Evolutionary conservation across 2,797 vertebrate genomes (phyloP).

Genomic region (Tragelaphus oryx): DNA sequence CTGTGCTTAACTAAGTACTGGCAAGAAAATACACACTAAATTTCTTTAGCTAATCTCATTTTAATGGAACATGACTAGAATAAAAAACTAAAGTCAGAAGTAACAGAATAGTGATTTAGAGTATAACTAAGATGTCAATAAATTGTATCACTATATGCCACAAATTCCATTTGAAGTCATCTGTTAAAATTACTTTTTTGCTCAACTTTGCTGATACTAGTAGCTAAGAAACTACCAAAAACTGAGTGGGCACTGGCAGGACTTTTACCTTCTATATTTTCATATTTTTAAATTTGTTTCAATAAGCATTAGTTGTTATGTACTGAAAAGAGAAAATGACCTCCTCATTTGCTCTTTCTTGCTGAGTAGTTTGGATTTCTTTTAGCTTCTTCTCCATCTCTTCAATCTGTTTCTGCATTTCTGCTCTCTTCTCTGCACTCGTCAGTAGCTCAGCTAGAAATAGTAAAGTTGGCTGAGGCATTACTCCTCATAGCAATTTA

Average conservation of each 20-base stretch:
- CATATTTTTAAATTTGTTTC: conserved; percentile 2
- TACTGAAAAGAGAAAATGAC: conserved; percentile 67
- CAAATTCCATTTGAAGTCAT: conserved; percentile 27
- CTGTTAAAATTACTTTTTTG: conserved; percentile 10
- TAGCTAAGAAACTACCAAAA: conserved; percentile 18
- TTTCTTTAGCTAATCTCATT: conserved; percentile 31
- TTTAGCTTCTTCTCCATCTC: conserved; percentile 82
- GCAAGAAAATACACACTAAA: background rate
- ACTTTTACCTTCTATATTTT: background rate
- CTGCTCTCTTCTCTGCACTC: conserved; percentile 78
- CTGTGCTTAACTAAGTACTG: background rate
- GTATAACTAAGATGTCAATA: conserved; percentile 41
- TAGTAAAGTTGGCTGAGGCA: conserved; percentile 8
- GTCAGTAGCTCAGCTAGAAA: conserved; percentile 80
- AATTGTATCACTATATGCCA: background rate
- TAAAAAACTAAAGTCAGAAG: conserved; percentile 25
- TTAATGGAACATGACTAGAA: conserved; percentile 33
- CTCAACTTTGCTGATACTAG: conserved; percentile 9
- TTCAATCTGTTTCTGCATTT: conserved; percentile 82
- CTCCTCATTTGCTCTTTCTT: conserved; percentile 60
- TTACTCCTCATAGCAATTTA: background rate
- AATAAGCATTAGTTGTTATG: background rate
- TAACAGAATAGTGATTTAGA: conserved; percentile 19
- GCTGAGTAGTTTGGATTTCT: conserved; percentile 65
- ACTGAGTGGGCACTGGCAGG: background rate